Conservation (phyloP, 2,888 invertebrate genomes). For the Tenthredo notha region DNA sequence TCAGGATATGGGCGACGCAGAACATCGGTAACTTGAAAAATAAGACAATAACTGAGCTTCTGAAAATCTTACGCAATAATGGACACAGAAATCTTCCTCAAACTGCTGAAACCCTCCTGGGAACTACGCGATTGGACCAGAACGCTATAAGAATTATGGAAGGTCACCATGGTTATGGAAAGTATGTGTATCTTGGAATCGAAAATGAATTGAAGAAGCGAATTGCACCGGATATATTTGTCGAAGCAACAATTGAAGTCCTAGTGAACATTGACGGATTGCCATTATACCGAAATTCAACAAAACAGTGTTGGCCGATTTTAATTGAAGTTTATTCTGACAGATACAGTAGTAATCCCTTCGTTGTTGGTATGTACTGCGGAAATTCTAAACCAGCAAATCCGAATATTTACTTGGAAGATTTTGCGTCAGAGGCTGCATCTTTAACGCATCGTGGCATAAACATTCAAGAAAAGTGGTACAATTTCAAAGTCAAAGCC, state of each 20-base stretch:
- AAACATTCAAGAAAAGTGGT: conserved; percentile 26
- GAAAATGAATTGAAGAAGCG: conserved; percentile 19
- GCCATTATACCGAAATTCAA: neutral
- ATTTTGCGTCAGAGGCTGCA: conserved; percentile 54
- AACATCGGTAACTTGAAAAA: conserved; percentile 6
- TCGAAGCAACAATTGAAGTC: conserved; percentile 37
- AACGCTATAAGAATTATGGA: neutral
- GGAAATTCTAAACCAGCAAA: conserved; percentile 54
- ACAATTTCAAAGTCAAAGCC: no score
- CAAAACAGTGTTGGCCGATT: conserved; percentile 23
- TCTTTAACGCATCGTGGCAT: conserved; percentile 49
- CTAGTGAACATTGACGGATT: conserved; percentile 32
- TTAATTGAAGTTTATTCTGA: neutral
- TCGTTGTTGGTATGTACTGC: conserved; percentile 45
- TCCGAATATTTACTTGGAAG: conserved; percentile 53
- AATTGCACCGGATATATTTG: conserved; percentile 25
- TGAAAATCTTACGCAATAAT: neutral
- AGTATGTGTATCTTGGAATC: conserved; percentile 45
- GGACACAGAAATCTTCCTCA: neutral
- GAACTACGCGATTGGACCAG: neutral
- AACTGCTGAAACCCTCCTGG: neutral
- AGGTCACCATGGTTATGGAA: neutral
- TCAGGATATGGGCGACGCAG: neutral
- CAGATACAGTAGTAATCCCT: neutral
- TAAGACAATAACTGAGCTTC: neutral